A percentile compares a stretch with the other conserved stretches of the same genome.
Conservation (phyloP, 2,888 invertebrate genomes). For the Eudasyphora cyanicolor region DNA sequence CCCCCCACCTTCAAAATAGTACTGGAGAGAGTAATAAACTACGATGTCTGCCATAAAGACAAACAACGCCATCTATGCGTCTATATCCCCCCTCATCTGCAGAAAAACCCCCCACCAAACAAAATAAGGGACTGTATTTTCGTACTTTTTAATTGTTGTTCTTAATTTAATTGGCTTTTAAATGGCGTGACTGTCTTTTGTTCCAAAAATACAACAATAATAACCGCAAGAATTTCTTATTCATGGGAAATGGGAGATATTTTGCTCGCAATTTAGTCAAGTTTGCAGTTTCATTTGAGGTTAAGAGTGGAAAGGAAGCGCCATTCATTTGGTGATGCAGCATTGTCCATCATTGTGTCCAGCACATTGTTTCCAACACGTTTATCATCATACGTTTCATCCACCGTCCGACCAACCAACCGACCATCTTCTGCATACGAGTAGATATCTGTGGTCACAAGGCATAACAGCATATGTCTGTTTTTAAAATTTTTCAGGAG, state of each 20-base stretch:
- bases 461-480: too few relatives aligned
- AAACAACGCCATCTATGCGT: not conserved
- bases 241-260: not conserved
- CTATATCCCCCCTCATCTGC: not conserved
- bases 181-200: slow-evolving; percentile 41
- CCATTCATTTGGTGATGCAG: slow-evolving; percentile 11
- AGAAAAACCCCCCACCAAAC: not conserved
- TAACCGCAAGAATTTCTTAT: not conserved
- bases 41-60: not conserved
- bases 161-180: slow-evolving; percentile 46
- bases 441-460: too few relatives aligned
- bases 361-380: too few relatives aligned
- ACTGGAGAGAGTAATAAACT: not conserved
- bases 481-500: too few relatives aligned
- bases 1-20: not conserved
- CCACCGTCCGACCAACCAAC: not conserved
- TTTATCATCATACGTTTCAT: too few relatives aligned
- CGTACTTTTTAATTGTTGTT: slow-evolving; percentile 33
- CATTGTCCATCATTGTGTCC: slow-evolving; percentile 15
- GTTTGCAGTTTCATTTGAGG: not conserved
- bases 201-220: not conserved
- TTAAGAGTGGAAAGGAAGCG: not conserved
- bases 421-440: too few relatives aligned
- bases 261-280: not conserved
- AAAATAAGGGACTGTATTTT: slow-evolving; percentile 3